These are phyloP conservation scores for Centroberyx gerrardi DNA, from an alignment of 2,797 vertebrate genomes.

Conservation along the genomic window DNA sequence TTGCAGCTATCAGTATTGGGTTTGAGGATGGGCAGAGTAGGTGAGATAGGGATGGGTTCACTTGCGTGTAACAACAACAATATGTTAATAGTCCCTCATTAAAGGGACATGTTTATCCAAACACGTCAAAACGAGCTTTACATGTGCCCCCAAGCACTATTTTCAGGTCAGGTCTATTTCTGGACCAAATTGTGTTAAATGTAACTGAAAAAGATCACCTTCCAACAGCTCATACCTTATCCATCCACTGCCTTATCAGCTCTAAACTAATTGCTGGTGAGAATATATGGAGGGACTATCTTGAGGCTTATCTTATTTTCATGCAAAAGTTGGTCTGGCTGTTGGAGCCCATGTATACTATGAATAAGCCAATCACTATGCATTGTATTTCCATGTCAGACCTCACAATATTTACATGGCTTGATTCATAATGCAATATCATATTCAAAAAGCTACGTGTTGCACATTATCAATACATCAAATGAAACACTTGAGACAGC, in stretches of 20 bases:
- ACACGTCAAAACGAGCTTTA: constrained; percentile 30
- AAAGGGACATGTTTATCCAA: constrained; percentile 41
- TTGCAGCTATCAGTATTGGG: not conserved
- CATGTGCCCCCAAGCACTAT: constrained; percentile 15
- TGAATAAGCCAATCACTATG: no score
- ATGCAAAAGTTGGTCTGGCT: no score
- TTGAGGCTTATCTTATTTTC: constrained; percentile 18
- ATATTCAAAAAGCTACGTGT: not conserved
- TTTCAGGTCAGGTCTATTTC: constrained; percentile 40
- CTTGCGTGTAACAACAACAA: constrained; percentile 54
- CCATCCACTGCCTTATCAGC: not conserved
- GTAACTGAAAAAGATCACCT: not conserved
- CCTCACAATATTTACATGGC: not conserved
- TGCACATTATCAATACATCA: not conserved
- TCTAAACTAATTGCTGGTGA: not conserved
- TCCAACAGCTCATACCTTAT: not conserved
- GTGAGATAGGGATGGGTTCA: constrained; percentile 2
- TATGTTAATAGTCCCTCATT: constrained; percentile 38
- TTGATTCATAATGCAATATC: not conserved
- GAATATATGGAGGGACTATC: not conserved
- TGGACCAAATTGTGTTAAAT: constrained; percentile 21
- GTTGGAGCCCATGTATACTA: no score
- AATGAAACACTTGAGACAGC: not conserved
- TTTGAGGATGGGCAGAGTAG: not conserved
- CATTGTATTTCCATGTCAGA: not conserved